Conservation (phyloP, 2,113 vertebrate species). For the Crotalus horridus region DNA sequence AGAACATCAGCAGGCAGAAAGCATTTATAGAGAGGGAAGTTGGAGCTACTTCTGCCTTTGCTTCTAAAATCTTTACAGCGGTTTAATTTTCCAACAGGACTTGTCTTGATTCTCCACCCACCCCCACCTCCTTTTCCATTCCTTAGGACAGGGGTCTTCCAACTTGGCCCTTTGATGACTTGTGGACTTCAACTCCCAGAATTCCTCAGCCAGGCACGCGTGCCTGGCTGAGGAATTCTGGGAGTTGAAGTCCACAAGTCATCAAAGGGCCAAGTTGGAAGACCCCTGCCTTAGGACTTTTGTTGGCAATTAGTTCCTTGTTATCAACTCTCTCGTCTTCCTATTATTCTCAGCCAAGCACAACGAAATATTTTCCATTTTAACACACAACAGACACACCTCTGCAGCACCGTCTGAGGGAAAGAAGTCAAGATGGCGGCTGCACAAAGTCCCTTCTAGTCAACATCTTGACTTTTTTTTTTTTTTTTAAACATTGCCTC, state of each 20-base stretch:
- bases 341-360: conserved; percentile 54
- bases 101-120: conserved; percentile 45
- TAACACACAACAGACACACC: neutral
- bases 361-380: neutral
- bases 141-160: conserved; percentile 6
- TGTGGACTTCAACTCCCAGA: no score
- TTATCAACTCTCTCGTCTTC: conserved; percentile 55
- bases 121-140: conserved; percentile 56
- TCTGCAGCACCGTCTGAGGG: neutral
- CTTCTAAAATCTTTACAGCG: conserved; percentile 46
- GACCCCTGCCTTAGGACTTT: conserved; percentile 2
- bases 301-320: conserved; percentile 51
- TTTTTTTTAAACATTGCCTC: neutral
- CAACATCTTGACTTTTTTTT: neutral
- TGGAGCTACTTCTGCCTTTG: conserved; percentile 6
- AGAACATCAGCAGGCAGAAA: conserved; percentile 32
- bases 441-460: neutral
- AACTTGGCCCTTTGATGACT: no score
- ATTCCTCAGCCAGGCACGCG: no score
- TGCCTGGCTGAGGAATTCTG: no score
- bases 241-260: no score
- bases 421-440: neutral
- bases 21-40: conserved; percentile 23
- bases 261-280: no score
- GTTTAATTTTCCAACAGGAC: conserved; percentile 39